Percentiles rank a stretch among this genome's conserved stretches.
phyloP scores from a whole-genome alignment of 2,113 vertebrate genomes.

The Malurus alboscapulatus region DNA sequence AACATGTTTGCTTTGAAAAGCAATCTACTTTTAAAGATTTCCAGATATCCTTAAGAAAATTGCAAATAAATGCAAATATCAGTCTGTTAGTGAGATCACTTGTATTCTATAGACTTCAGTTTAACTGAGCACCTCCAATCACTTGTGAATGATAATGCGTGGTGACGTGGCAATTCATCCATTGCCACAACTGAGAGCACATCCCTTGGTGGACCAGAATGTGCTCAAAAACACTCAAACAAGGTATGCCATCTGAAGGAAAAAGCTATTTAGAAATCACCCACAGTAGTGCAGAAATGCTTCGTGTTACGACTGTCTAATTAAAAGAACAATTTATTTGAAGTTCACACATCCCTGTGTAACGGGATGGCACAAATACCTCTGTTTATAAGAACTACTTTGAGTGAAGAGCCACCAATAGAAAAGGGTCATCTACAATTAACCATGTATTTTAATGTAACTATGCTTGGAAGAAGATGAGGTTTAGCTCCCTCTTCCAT shows the following conservation, averaged over 20 bases:
- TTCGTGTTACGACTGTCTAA: neutral
- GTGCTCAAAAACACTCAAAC: neutral
- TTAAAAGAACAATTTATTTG: neutral
- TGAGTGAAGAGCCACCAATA: neutral
- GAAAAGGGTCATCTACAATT: neutral
- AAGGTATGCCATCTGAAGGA: neutral
- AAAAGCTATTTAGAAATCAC: neutral
- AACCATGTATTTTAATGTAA: neutral
- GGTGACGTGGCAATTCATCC: neutral
- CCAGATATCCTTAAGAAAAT: neutral
- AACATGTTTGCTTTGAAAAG: neutral
- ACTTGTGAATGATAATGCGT: neutral
- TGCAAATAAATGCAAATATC: neutral
- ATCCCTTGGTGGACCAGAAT: neutral
- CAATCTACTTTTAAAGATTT: neutral
- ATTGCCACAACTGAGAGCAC: neutral
- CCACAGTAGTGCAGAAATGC: neutral
- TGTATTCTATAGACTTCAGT: neutral
- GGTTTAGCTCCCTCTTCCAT: neutral
- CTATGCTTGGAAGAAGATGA: neutral
- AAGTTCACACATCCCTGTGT: neutral
- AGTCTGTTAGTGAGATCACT: neutral
- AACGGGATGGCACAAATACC: neutral
- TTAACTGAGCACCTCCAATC: neutral
- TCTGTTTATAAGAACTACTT: neutral